phyloP scores from a whole-genome alignment of 2,113 vertebrate species.

The Meles meles region DNA sequence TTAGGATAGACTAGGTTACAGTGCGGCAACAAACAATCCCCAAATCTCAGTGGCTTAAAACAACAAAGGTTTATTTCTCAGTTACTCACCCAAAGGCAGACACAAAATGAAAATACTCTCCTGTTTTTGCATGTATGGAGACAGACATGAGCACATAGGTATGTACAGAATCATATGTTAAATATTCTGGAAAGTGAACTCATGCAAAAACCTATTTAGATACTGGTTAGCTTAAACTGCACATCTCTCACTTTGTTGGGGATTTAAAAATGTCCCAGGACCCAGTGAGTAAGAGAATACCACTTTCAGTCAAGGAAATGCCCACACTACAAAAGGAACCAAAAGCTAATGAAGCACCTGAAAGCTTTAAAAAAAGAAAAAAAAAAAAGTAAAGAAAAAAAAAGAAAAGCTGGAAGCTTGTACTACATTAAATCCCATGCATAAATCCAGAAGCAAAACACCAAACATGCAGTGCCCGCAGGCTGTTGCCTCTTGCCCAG shows the following conservation, averaged over 20 bases:
- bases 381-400: neutral
- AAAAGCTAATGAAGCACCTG: slow-evolving; percentile 11
- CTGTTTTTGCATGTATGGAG: slow-evolving; percentile 30
- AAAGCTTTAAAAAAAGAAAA: slow-evolving; percentile 11
- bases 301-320: neutral
- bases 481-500: neutral
- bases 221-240: slow-evolving; percentile 34
- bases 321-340: slow-evolving; percentile 36
- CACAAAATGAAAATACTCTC: slow-evolving; percentile 38
- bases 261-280: slow-evolving; percentile 5
- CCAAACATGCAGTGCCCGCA: neutral
- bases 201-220: slow-evolving; percentile 35
- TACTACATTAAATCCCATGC: slow-evolving; percentile 35
- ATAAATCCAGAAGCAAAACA: slow-evolving; percentile 45
- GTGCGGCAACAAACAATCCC: neutral
- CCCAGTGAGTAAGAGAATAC: neutral
- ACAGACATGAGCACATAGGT: neutral
- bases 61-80: slow-evolving; percentile 66
- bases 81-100: slow-evolving; percentile 41
- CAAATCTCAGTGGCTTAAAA: slow-evolving; percentile 26
- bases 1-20: neutral
- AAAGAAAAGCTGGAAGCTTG: neutral
- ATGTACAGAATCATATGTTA: neutral
- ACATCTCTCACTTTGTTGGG: neutral
- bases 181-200: slow-evolving; percentile 13